Conservation (phyloP, 2,113 vertebrate genomes). For the Mobula hypostoma region DNA sequence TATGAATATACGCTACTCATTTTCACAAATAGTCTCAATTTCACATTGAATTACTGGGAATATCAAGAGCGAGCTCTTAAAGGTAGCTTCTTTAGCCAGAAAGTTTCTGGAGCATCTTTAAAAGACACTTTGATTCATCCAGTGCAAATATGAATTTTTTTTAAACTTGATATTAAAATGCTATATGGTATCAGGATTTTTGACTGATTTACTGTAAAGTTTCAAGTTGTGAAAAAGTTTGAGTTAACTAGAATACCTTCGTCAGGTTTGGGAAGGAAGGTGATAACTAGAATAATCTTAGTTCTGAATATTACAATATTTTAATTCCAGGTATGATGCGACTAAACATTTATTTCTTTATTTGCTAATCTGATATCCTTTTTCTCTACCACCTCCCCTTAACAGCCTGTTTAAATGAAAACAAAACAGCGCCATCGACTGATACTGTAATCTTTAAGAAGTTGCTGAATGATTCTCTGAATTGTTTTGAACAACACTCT, state of each 20-base stretch:
- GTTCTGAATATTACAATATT: not conserved
- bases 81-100: not conserved
- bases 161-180: not conserved
- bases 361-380: not conserved
- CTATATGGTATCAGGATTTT: no score
- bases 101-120: not conserved
- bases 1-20: no score
- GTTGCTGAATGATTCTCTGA: conserved; percentile 24
- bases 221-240: not conserved
- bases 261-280: no score
- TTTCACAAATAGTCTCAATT: no score
- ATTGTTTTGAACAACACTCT: conserved; percentile 18
- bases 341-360: not conserved
- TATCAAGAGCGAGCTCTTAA: not conserved
- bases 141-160: not conserved
- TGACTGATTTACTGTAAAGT: not conserved
- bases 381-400: not conserved
- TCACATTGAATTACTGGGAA: not conserved
- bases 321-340: not conserved
- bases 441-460: conserved; percentile 15
- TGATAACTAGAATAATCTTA: not conserved
- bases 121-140: not conserved
- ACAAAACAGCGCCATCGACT: not conserved
- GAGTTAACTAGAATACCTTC: not conserved
- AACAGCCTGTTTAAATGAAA: conserved; percentile 30